phyloP scores from a whole-genome alignment of 2,888 invertebrate species.

The Ceraclea dissimilis region DNA sequence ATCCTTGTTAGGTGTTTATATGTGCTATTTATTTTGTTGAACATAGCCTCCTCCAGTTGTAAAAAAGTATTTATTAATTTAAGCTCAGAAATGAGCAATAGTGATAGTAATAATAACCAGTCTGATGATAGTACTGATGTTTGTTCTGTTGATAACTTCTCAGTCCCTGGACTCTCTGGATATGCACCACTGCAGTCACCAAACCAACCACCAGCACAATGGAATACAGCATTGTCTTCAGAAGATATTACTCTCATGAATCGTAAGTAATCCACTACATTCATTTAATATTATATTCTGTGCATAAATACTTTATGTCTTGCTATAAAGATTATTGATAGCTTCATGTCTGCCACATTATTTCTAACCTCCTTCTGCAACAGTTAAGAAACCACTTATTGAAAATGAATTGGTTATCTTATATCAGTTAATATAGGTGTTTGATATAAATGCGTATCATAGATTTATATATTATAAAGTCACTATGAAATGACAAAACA shows the following conservation, averaged over 20 bases:
- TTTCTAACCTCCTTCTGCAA: no score
- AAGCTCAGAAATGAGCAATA: conserved; percentile 12
- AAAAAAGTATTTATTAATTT: conserved; percentile 16
- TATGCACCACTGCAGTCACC: conserved; percentile 60
- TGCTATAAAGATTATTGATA: no score
- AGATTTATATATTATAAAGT: no score
- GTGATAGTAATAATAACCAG: conserved; percentile 17
- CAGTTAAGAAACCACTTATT: no score
- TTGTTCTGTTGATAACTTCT: conserved; percentile 28
- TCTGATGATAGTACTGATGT: conserved; percentile 21
- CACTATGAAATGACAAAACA: no score
- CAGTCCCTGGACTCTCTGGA: conserved; percentile 86
- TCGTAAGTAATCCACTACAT: conserved; percentile 60
- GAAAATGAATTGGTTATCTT: no score
- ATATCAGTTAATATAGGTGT: no score
- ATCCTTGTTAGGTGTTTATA: background rate
- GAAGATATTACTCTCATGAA: conserved; percentile 71
- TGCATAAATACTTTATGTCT: no score
- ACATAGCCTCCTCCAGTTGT: background rate
- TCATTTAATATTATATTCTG: background rate
- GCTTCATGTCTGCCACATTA: background rate
- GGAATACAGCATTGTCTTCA: conserved; percentile 60
- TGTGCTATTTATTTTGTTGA: no score
- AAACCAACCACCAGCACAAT: conserved; percentile 54
- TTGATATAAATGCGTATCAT: no score